A percentile compares a stretch with the other conserved stretches of the same genome.
These are phyloP conservation scores for Apistogramma diplotaenia DNA, from an alignment of 2,113 vertebrate genomes.

Conservation along the genomic window DNA sequence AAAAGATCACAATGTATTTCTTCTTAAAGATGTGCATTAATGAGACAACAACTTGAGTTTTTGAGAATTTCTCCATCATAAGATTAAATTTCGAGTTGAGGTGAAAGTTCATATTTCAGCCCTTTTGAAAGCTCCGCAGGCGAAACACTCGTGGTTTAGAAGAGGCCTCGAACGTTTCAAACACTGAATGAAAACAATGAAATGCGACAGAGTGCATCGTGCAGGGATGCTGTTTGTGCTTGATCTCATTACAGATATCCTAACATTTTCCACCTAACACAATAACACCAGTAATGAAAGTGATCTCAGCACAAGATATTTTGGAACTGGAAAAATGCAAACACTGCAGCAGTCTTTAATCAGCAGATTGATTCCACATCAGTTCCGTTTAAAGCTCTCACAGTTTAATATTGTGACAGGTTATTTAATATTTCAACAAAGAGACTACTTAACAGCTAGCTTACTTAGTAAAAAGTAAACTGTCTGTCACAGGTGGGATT, in stretches of 20 bases:
- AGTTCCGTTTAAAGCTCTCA: background rate
- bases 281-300: background rate
- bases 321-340: background rate
- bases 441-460: background rate
- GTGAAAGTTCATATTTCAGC: too few relatives aligned
- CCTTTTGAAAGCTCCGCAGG: too few relatives aligned
- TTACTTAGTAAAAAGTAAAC: background rate
- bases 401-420: background rate
- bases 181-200: background rate
- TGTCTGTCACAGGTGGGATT: background rate
- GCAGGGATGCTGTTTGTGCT: background rate
- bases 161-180: too few relatives aligned
- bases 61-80: too few relatives aligned
- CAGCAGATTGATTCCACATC: background rate
- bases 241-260: background rate
- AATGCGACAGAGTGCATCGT: rapidly evolving
- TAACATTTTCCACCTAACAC: background rate
- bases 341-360: background rate
- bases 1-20: too few relatives aligned
- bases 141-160: too few relatives aligned
- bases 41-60: too few relatives aligned
- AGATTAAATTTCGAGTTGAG: too few relatives aligned
- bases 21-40: too few relatives aligned
- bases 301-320: background rate
- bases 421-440: background rate